A percentile compares a stretch with the other conserved stretches of the same genome.
Evolutionary conservation across 2,888 invertebrate genomes (phyloP).

Genomic region (Seira musarum): DNA sequence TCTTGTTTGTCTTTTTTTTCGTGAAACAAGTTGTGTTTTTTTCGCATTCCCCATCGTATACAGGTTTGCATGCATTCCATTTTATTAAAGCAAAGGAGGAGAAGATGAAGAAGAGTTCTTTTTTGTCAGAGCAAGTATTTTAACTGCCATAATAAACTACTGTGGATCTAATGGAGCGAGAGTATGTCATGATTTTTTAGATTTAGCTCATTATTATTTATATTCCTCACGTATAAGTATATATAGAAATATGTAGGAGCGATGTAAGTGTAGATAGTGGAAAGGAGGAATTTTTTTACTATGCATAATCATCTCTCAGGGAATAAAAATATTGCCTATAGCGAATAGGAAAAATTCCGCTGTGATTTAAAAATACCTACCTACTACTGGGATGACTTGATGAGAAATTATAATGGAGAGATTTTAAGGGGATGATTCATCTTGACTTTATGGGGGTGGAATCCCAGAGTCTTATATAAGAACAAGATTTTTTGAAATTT

Average conservation of each 20-base stretch:
- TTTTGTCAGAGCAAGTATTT: conserved; percentile 48
- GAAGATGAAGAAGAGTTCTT: conserved; percentile 5
- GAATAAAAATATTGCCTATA: neutral
- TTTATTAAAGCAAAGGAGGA: neutral
- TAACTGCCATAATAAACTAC: conserved; percentile 36
- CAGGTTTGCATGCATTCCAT: conserved; percentile 23
- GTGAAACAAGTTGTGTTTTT: conserved; percentile 35
- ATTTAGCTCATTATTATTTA: conserved; percentile 20
- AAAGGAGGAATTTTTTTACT: neutral
- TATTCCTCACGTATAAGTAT: neutral
- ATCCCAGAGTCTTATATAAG: neutral
- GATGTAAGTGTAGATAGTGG: too few relatives aligned
- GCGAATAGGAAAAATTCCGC: neutral
- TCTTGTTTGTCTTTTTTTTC: conserved; percentile 7
- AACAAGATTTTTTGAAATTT: neutral
- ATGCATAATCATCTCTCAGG: neutral
- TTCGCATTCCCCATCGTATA: conserved; percentile 31
- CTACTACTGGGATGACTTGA: too few relatives aligned
- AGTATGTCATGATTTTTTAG: conserved; percentile 45
- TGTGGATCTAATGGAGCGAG: conserved; percentile 37
- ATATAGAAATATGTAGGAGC: too few relatives aligned
- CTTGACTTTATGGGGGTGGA: neutral
- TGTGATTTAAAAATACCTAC: neutral
- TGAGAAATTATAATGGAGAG: neutral
- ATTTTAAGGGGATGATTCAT: neutral